Evolutionary conservation across 2,888 invertebrate species (phyloP), one percentile per base, ranked within the genome.

Genomic region (Elegia similella): DNA sequence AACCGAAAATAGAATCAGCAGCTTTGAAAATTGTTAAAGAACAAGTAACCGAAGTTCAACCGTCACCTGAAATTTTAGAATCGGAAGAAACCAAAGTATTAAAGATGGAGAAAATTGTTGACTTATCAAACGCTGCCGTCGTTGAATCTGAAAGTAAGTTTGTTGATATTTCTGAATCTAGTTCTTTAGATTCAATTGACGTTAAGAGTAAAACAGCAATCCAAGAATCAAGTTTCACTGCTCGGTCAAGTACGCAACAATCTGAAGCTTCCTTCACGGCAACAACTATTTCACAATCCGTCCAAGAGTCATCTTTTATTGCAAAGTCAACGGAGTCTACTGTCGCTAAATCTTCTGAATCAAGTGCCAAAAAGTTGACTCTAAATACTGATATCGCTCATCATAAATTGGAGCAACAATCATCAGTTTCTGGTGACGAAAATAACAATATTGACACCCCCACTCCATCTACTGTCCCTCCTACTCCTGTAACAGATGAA

Each of bases 401-500:
- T 57, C 61, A 62, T 15, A 42, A 62, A 34, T 62, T 64, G 12
- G 57, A 69, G 30, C 60, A 54, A 6, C 69, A 73, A 56, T 30
- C 47, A 7, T 72, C 73, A 8, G 48, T 54, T 0, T 58, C 63
- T 17, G 73, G 65, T 42, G 68, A 71, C 5, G 69, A 70, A 17
- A 70, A 72, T 5, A 76, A 69, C n/a, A 67, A 75, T 1, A 79
- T 76, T 13, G 60, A 70, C 2, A 82, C 80, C 6, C 80, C 81
- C 0, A 83, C 81, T 0, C 86, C 88, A 0, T 68, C 81, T 0
- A 78, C 76, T 0, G 65, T 75, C 0, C 88, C 88, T 1, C 84
- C 86, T 0, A 88, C 89, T 1, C 91, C 91, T 12, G 55, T 90
- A 43, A 85, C 82, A 1, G 90, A 91, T 46, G 89, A 89, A 73